A percentile compares a stretch with the other conserved stretches of the same genome.
These are phyloP conservation scores for Megalopta genalis DNA, from an alignment of 1,140 invertebrate species.

Conservation along the genomic window DNA sequence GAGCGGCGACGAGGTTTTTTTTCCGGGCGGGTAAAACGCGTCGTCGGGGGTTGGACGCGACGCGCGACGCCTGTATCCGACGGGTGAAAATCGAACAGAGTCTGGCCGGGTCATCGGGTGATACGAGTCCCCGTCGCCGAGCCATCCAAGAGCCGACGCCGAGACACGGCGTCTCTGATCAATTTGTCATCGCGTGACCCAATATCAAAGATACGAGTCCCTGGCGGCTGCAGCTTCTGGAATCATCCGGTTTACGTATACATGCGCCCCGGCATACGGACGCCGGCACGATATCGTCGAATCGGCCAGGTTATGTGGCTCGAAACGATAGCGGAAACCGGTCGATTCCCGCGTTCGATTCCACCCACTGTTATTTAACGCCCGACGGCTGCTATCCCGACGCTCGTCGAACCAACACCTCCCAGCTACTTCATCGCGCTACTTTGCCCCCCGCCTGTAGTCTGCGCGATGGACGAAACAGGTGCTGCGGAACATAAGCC, in stretches of 20 bases:
- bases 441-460: not conserved
- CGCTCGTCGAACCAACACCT: not conserved
- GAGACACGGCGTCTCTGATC: slow-evolving; percentile 55
- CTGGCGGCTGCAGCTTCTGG: slow-evolving; percentile 52
- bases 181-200: slow-evolving; percentile 66
- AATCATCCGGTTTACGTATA: slow-evolving; percentile 32
- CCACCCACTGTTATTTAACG: slow-evolving; percentile 8
- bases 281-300: not conserved
- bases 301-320: not conserved
- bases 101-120: not conserved
- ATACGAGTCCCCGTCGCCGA: slow-evolving; percentile 2
- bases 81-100: slow-evolving; percentile 32
- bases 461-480: not conserved
- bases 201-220: slow-evolving; percentile 62
- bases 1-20: slow-evolving; percentile 7
- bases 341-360: not conserved
- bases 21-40: slow-evolving; percentile 1
- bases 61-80: slow-evolving; percentile 9
- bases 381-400: not conserved
- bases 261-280: slow-evolving; percentile 1
- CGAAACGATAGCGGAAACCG: slow-evolving; percentile 3
- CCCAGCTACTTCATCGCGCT: not conserved
- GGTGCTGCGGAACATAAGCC: slow-evolving; percentile 1
- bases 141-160: not conserved
- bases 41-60: too few relatives aligned